These are phyloP conservation scores for Gastracanthus pulcherrimus DNA, from an alignment of 2,888 invertebrate species.

Conservation along the genomic window DNA sequence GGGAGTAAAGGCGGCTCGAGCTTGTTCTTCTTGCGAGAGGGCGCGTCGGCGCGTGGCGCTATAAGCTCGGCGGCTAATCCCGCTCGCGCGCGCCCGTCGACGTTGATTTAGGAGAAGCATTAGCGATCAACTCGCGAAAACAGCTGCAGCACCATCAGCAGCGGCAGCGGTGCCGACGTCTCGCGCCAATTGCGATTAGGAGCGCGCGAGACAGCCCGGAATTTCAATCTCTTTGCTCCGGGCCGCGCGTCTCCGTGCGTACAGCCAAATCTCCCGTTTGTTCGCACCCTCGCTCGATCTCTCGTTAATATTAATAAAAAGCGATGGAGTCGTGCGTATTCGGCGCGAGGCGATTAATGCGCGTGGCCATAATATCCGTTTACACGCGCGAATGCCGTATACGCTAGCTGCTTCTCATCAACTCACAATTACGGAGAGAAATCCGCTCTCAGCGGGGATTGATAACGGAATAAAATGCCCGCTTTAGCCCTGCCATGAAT, in stretches of 20 bases:
- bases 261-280: not conserved
- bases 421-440: conserved; percentile 6
- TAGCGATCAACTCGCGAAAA: conserved; percentile 66
- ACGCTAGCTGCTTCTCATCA: not conserved
- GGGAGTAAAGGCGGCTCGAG: too few relatives aligned
- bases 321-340: too few relatives aligned
- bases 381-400: not conserved
- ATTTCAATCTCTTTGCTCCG: conserved; percentile 9
- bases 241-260: too few relatives aligned
- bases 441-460: conserved; percentile 1
- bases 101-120: conserved; percentile 68
- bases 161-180: not conserved
- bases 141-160: not conserved
- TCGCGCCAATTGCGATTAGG: conserved; percentile 6
- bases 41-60: too few relatives aligned
- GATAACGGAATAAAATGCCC: conserved; percentile 5
- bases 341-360: too few relatives aligned
- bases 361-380: too few relatives aligned
- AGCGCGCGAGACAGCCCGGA: not conserved
- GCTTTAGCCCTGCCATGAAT: conserved; percentile 10
- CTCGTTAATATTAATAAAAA: not conserved
- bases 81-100: conserved; percentile 57
- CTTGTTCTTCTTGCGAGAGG: too few relatives aligned
- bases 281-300: not conserved
- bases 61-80: conserved; percentile 67